phyloP scores from a whole-genome alignment of 2,797 vertebrate species.

The Smutsia gigantea region DNA sequence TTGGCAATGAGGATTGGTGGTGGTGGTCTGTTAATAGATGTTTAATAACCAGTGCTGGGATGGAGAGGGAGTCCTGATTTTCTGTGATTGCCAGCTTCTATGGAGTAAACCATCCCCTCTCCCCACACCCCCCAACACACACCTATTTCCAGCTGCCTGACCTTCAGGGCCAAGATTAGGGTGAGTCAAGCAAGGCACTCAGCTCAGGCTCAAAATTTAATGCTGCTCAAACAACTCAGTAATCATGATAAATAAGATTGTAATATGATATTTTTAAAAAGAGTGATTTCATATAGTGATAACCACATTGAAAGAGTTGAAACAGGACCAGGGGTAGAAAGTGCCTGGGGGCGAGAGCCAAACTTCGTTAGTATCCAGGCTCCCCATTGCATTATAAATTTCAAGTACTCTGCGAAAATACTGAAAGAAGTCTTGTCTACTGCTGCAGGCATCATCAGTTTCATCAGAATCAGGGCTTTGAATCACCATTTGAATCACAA shows the following conservation, averaged over 20 bases:
- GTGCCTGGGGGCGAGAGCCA: background rate
- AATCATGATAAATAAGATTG: background rate
- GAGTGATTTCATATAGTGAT: background rate
- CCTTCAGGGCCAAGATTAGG: background rate
- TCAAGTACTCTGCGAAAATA: slow-evolving; percentile 47
- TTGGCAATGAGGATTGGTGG: background rate
- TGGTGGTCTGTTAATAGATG: background rate
- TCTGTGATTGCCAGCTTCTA: background rate
- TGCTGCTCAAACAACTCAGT: background rate
- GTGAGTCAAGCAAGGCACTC: background rate
- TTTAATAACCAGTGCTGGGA: background rate
- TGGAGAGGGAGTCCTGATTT: background rate
- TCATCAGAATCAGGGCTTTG: slow-evolving; percentile 69
- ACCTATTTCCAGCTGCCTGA: background rate
- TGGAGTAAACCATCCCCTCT: background rate
- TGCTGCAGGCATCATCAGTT: slow-evolving; percentile 74
- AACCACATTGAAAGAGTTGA: background rate
- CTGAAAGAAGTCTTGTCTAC: slow-evolving; percentile 74
- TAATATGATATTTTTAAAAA: background rate
- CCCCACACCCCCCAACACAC: too few relatives aligned
- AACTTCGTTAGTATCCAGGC: background rate
- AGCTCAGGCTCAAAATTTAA: background rate
- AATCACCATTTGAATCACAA: slow-evolving; percentile 35
- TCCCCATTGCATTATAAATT: slow-evolving; percentile 31
- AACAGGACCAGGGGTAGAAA: background rate